Conservation (phyloP, 2,888 invertebrate genomes). For the Pollenia griseotomentosa region DNA sequence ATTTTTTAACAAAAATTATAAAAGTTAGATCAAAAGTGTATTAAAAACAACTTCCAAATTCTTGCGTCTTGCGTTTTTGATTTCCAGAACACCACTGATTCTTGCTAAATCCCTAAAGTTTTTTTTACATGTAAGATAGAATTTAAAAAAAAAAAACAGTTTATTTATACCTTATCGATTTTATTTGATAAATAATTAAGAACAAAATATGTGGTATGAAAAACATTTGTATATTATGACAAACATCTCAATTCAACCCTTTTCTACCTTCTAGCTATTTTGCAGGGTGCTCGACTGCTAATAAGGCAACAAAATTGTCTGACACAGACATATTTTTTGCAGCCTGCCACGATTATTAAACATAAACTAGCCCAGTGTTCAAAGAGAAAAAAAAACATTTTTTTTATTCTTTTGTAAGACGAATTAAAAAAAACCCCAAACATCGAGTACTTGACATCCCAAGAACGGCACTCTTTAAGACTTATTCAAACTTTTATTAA, state of each 20-base stretch:
- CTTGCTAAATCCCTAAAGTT: too few relatives aligned
- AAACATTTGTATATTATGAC: background rate
- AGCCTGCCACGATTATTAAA: constrained; percentile 25
- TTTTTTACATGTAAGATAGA: too few relatives aligned
- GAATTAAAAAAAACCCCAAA: constrained; percentile 2
- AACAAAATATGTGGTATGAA: background rate
- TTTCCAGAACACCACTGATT: too few relatives aligned
- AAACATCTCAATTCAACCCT: background rate
- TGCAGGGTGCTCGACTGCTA: background rate
- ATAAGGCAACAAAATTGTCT: background rate
- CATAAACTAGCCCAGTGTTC: background rate
- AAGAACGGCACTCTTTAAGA: constrained; percentile 32
- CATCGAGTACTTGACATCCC: constrained; percentile 46
- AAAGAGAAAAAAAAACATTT: background rate
- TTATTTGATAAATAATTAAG: background rate
- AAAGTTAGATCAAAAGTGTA: too few relatives aligned
- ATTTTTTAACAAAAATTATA: too few relatives aligned
- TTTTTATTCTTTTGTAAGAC: background rate
- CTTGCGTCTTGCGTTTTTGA: too few relatives aligned
- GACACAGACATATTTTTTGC: constrained; percentile 21
- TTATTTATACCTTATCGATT: too few relatives aligned
- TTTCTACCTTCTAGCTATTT: background rate
- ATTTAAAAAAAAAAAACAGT: too few relatives aligned
- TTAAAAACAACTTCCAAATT: too few relatives aligned
- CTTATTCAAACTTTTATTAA: constrained; percentile 5